Evolutionary conservation across 2,888 invertebrate species (phyloP), one percentile per base, ranked within the genome.

Genomic region (Mimachlamys varia): DNA sequence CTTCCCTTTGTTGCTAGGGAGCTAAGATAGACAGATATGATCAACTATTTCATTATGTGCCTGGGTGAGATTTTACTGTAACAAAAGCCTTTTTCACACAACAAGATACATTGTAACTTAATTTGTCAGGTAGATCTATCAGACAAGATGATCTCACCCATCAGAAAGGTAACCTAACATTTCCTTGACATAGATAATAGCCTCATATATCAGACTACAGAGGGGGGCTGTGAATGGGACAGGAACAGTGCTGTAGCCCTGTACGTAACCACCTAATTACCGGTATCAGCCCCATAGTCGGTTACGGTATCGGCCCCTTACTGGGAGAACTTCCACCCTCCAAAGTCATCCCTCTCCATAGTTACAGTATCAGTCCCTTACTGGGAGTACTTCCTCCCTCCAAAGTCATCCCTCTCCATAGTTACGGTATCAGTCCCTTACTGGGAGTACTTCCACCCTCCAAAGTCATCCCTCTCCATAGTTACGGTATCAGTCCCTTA

Each of bases 61-160:
- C 76, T 27, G 76, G 76, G 33, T 76, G 27, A 33, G 33, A 76
- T 76, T 27, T 27, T 27, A 22, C 22, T 4, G 33, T 33, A 76
- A 76, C 76, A 76, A 76, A 76, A 76, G 76, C 22, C 76, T 22
- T 76, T 76, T 27, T 76, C 33, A 76, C 33, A 76, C 7, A 76
- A 27, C 33, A 76, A 76, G 76, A 76, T 76, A 76, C 76, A 76
- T 76, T 27, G 33, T 76, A 76, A 33, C 33, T 76, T 76, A 76
- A 76, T 76, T 76, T 76, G 76, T 76, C 76, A 76, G 76, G 76
- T 76, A 22, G 76, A 76, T 76, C 76, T 76, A 76, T 33, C 76
- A 12, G 33, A 12, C 27, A 76, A 76, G 76, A 76, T 76, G 76
- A 76, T 76, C 76, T 33, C 76, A 76, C 33, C 76, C 10, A 2